These are phyloP conservation scores for Mycalesis mineus DNA, from an alignment of 2,888 invertebrate genomes.

Conservation along the genomic window DNA sequence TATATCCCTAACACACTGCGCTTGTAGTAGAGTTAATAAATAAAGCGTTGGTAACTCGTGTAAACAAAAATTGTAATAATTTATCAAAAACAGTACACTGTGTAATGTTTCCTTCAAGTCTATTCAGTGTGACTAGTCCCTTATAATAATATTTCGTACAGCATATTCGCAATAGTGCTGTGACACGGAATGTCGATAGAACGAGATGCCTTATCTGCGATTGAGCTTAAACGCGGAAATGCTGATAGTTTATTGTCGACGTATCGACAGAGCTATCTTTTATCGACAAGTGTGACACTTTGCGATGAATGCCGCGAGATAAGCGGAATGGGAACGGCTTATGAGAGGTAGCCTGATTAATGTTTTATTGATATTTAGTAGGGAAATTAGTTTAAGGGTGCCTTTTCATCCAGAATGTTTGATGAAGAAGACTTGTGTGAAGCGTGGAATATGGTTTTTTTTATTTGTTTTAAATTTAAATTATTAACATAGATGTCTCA, in stretches of 20 bases:
- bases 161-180: constrained; percentile 25
- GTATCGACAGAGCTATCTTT: constrained; percentile 14
- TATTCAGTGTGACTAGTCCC: too few relatives aligned
- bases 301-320: constrained; percentile 21
- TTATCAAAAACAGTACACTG: too few relatives aligned
- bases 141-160: background rate
- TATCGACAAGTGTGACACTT: constrained; percentile 21
- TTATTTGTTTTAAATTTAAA: too few relatives aligned
- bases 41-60: too few relatives aligned
- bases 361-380: background rate
- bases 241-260: constrained; percentile 26
- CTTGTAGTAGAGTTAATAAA: too few relatives aligned
- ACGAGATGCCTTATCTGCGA: constrained; percentile 38
- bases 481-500: too few relatives aligned
- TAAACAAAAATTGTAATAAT: too few relatives aligned
- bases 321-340: constrained; percentile 1
- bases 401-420: too few relatives aligned
- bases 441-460: too few relatives aligned
- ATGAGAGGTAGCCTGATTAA: constrained; percentile 7
- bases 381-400: constrained; percentile 4
- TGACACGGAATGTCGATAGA: constrained; percentile 42
- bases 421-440: too few relatives aligned
- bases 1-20: too few relatives aligned
- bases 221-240: constrained; percentile 33
- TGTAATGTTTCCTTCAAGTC: too few relatives aligned